These are phyloP conservation scores for Aphaenogaster floridana DNA, from an alignment of 1,140 invertebrate genomes.

Conservation along the genomic window DNA sequence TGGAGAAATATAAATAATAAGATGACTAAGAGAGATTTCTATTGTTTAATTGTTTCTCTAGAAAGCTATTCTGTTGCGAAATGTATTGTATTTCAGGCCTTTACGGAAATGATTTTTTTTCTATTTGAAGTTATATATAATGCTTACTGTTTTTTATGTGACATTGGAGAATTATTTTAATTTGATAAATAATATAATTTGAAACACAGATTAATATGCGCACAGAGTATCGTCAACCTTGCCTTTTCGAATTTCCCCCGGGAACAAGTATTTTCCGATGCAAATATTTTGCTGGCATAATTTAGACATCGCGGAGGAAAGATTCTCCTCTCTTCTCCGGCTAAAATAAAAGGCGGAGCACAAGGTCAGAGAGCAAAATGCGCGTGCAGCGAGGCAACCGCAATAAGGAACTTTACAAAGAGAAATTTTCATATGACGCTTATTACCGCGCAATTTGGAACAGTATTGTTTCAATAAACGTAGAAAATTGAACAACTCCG, in stretches of 20 bases:
- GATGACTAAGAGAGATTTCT: not conserved
- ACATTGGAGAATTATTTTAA: not conserved
- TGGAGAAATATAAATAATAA: not conserved
- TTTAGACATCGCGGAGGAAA: conserved; percentile 29
- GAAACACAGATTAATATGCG: not conserved
- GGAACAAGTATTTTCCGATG: conserved; percentile 25
- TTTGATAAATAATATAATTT: conserved; percentile 2
- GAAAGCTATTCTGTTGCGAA: not conserved
- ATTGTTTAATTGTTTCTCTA: not conserved
- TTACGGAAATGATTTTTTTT: not conserved
- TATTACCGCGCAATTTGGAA: conserved; percentile 25
- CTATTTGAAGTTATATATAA: not conserved
- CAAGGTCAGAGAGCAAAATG: conserved; percentile 28
- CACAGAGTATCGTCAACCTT: not conserved
- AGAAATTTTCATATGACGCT: conserved; percentile 39
- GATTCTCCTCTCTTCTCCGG: not conserved
- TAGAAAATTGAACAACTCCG: not conserved
- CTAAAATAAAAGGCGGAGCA: conserved; percentile 34
- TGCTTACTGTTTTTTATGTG: not conserved
- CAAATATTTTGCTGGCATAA: conserved; percentile 50
- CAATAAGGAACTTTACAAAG: conserved; percentile 36
- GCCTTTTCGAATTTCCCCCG: conserved; percentile 2
- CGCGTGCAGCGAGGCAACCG: conserved; percentile 17
- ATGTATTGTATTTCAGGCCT: not conserved
- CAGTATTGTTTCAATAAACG: not conserved